Evolutionary conservation across 2,888 invertebrate species (phyloP), one percentile per base, ranked within the genome.

Genomic region (Dasysyrphus albostriatus): DNA sequence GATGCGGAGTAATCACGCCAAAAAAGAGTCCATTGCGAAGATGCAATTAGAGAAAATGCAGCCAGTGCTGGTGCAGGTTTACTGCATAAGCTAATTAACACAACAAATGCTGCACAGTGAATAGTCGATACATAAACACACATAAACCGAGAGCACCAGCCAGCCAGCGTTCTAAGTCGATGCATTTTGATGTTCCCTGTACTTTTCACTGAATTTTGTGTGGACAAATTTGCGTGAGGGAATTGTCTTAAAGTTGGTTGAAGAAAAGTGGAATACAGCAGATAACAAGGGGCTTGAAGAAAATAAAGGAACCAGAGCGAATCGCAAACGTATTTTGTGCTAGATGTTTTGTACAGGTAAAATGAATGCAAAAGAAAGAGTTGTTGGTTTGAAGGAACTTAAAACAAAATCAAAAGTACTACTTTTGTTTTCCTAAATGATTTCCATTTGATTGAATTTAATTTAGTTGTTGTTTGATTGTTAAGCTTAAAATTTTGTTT

Each of bases 361-460:
- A 81, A 72, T 51, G 47, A 81, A 72, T 51, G 47, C 37, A 58
- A 72, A 29, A 79, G 65, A 79, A 83, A 79, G 67, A 83, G 78
- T 67, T 79, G 5, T 58, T 39, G 19, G 16, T 19, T 59, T 10
- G 42, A 56, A 9, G 19, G 37, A 5, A 44, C 39, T 19, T 0
- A n/a, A 58, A 83, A 79, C 59, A 87, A 87, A 87, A 87, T 74
- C 77, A 87, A 87, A 79, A 87, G 83, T 87, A 83, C 82, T 83
- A 83, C 87, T 87, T 79, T 87, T 87, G 32, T 83, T 87, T 87
- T 87, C 78, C 37, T 58, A 75, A 14, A 19, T 14, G 8, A 65
- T 65, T 65, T 65, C 16, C 16, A 16, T 14, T 32, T 32, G 32
- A 6, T 7, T 32, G 32, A 32, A 32, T 32, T 32, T 32, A 32